A percentile compares a stretch with the other conserved stretches of the same genome.
phyloP scores from a whole-genome alignment of 92 coral and sea anemone species.

The Paragorgia papillata region DNA sequence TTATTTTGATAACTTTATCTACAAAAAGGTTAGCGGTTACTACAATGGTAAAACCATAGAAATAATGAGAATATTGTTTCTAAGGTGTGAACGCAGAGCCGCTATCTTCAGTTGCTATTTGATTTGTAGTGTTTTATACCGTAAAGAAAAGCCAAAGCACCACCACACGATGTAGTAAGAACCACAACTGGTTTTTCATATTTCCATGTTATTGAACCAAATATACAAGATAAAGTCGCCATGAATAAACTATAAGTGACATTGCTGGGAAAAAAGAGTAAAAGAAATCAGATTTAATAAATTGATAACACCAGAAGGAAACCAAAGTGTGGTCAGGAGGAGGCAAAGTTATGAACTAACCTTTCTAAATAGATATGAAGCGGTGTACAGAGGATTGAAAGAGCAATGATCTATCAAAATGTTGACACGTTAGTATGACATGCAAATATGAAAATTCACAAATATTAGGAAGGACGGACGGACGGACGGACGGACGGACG shows the following conservation, averaged over 20 bases:
- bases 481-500: too few relatives aligned
- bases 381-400: slow-evolving; percentile 81
- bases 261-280: slow-evolving; percentile 65
- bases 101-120: too few relatives aligned
- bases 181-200: slow-evolving; percentile 87
- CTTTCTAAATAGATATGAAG: slow-evolving; percentile 80
- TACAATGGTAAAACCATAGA: too few relatives aligned
- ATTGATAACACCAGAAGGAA: neutral
- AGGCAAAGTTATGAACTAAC: slow-evolving; percentile 43
- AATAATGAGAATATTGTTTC: too few relatives aligned
- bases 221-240: slow-evolving; percentile 74
- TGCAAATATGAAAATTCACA: too few relatives aligned
- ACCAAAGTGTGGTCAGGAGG: too few relatives aligned
- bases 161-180: slow-evolving; percentile 77
- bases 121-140: slow-evolving; percentile 74
- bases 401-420: slow-evolving; percentile 74
- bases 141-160: slow-evolving; percentile 85
- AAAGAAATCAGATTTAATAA: neutral
- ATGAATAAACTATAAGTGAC: slow-evolving; percentile 77
- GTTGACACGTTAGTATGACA: too few relatives aligned
- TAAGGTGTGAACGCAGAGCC: too few relatives aligned
- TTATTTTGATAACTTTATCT: too few relatives aligned
- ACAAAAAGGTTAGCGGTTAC: too few relatives aligned
- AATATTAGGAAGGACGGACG: too few relatives aligned
- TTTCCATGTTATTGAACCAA: slow-evolving; percentile 86